Conservation (phyloP, 2,113 vertebrate genomes). For the Lichenostomus cassidix region DNA sequence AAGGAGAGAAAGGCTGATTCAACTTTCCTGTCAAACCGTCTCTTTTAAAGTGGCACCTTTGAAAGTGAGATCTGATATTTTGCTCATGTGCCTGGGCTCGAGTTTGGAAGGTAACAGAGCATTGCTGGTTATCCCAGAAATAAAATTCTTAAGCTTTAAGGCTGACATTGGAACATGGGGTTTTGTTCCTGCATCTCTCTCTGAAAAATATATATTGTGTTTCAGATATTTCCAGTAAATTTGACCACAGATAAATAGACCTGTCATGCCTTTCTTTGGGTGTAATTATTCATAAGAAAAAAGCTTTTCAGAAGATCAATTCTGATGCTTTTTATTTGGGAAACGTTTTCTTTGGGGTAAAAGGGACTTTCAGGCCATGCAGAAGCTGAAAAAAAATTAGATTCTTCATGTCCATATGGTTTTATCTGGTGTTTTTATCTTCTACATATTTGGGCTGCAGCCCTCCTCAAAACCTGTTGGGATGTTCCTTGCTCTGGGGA, state of each 20-base stretch:
- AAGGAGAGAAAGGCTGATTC: constrained; percentile 46
- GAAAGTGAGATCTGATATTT: not conserved
- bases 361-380: not conserved
- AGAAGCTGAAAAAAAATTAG: not conserved
- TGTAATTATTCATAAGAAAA: not conserved
- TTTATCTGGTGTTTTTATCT: not conserved
- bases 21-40: not conserved
- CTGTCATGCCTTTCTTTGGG: not conserved
- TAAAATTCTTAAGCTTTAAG: not conserved
- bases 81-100: not conserved
- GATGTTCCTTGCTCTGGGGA: not conserved
- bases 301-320: not conserved
- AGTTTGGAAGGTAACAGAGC: not conserved
- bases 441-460: not conserved
- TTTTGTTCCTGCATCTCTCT: not conserved
- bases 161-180: not conserved
- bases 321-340: not conserved
- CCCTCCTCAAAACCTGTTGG: not conserved
- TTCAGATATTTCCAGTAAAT: not conserved
- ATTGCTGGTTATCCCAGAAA: not conserved
- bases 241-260: not conserved
- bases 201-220: not conserved
- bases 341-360: not conserved
- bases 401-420: not conserved
- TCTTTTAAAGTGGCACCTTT: constrained; percentile 32